Percentiles rank a stretch among this genome's conserved stretches.
phyloP scores from a whole-genome alignment of 2,113 vertebrate species.

The Spea multiplicata region DNA sequence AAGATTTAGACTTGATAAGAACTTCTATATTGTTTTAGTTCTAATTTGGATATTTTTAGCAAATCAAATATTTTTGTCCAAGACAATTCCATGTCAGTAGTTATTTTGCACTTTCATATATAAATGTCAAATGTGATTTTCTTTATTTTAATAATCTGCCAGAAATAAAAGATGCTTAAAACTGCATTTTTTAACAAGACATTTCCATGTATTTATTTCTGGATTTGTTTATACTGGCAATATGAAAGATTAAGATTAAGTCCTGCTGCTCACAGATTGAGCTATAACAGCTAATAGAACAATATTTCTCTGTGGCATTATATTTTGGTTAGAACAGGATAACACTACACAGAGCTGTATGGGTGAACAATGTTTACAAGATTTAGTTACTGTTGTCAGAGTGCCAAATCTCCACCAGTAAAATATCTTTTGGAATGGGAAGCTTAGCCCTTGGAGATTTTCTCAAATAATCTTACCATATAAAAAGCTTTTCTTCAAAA shows the following conservation, averaged over 20 bases:
- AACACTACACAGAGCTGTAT: slow-evolving; percentile 43
- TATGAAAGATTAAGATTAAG: slow-evolving; percentile 44
- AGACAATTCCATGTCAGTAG: slow-evolving; percentile 35
- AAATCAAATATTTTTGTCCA: neutral
- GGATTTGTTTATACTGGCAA: slow-evolving; percentile 43
- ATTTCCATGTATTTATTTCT: slow-evolving; percentile 45
- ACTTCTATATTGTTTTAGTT: too few relatives aligned
- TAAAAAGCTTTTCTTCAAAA: too few relatives aligned
- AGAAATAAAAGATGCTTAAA: slow-evolving; percentile 40
- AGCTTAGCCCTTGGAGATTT: slow-evolving; percentile 16
- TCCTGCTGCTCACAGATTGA: slow-evolving; percentile 41
- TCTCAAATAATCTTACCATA: neutral
- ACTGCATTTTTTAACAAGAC: slow-evolving; percentile 39
- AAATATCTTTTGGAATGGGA: slow-evolving; percentile 22
- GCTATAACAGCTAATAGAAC: slow-evolving; percentile 37
- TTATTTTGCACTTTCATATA: slow-evolving; percentile 27
- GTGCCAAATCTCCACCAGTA: slow-evolving; percentile 36
- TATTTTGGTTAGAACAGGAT: slow-evolving; percentile 42
- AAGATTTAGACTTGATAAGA: too few relatives aligned
- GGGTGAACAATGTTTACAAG: slow-evolving; percentile 38
- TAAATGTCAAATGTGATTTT: slow-evolving; percentile 21
- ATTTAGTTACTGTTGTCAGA: slow-evolving; percentile 45
- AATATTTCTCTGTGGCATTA: slow-evolving; percentile 47
- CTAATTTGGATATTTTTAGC: too few relatives aligned
- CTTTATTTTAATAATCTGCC: slow-evolving; percentile 35